Evolutionary conservation across 1,140 invertebrate species (phyloP), one percentile per base, ranked within the genome.

Genomic region (Drosophila kurseongensis): DNA sequence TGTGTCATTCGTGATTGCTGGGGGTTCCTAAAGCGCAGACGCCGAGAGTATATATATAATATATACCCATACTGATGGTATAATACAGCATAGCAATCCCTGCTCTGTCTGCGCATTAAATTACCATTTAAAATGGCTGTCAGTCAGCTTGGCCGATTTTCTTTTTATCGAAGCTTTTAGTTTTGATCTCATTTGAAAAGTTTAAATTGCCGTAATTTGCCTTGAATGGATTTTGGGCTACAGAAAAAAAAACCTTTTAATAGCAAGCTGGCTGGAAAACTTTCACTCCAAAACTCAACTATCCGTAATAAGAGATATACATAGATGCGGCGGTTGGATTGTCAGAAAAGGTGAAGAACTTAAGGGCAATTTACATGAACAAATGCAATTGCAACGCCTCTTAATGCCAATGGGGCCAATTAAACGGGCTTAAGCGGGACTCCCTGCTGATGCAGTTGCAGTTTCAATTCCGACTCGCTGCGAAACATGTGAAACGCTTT

Each of bases 71-170:
- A 14, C 47, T 32, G 13, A 52, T 36, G 6, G 50, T 27, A 23
- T 45, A 51, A 27, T 52, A 23, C 10, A 9, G 52, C 29, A 32
- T 62, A 23, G 59, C 36, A 35, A 56, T 61, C 32, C 8, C 58
- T 55, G 50, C 61, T 41, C 47, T 61, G 81, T 68, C 66, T 68
- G 75, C 51, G 62, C 73, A 72, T 84, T 79, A 75, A 89, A 82
- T 91, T 88, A 89, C 89, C 89, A 89, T 91, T 89, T 88, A 91
- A 91, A 91, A 91, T 91, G 88, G 88, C 89, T 91, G 88, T 91
- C 88, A 81, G 88, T 84, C 80, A 75, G 84, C 29, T 69, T 78
- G 80, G 55, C 66, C 84, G 75, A 90, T 89, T 90, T 75, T 73
- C 66, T 65, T 90, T 81, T 90, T 89, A 90, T 90, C 89, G 85